Conservation (phyloP, 2,113 vertebrate species). For the Prionailurus viverrinus region DNA sequence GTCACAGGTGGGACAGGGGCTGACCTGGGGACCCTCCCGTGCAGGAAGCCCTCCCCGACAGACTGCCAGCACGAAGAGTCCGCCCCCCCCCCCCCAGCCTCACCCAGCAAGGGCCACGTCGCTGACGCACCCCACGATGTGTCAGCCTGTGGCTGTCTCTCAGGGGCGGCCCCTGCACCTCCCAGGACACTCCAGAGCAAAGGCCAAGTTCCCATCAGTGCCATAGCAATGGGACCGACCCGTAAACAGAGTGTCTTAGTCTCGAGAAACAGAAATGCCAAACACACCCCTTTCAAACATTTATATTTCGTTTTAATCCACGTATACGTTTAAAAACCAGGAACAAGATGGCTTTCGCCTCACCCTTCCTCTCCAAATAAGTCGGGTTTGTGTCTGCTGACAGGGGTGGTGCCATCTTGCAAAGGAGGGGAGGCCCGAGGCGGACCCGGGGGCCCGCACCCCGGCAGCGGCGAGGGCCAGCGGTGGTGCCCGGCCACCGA, state of each 20-base stretch:
- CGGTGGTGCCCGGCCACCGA: not conserved
- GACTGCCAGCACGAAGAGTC: not conserved
- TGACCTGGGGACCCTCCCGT: not conserved
- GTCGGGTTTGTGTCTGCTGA: not conserved
- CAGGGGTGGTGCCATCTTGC: fast-evolving
- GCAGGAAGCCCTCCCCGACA: not conserved
- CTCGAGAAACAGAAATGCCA: not conserved
- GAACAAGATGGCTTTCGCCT: not conserved
- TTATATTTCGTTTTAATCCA: not conserved
- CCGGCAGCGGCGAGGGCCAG: too few species aligned
- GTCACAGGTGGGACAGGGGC: not conserved
- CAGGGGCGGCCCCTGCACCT: not conserved
- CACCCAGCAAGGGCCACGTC: fast-evolving
- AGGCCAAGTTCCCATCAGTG: not conserved
- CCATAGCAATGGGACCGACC: fast-evolving
- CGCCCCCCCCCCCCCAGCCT: too few species aligned
- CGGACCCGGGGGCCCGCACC: not conserved
- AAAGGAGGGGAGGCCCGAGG: not conserved
- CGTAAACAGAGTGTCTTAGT: not conserved
- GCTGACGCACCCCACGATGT: not conserved
- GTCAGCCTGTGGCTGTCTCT: not conserved
- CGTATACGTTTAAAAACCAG: not conserved
- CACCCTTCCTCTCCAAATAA: not conserved
- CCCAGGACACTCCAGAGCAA: not conserved
- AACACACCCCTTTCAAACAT: not conserved